These are phyloP conservation scores for Eleginops maclovinus DNA, from an alignment of 2,113 vertebrate genomes.

Conservation along the genomic window DNA sequence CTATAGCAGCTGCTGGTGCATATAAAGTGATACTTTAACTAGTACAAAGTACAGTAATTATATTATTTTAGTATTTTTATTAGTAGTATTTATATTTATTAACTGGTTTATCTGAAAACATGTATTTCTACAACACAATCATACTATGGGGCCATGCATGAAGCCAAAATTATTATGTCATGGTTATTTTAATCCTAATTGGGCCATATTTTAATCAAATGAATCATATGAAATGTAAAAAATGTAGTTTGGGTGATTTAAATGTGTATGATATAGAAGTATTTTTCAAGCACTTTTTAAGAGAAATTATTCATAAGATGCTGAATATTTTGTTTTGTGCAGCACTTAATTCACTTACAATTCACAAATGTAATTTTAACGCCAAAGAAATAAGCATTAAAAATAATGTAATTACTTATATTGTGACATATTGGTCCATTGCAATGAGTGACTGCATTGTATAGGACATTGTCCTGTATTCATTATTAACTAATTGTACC, in stretches of 20 bases:
- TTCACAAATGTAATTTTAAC: background rate
- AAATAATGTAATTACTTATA: background rate
- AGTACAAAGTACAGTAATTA: background rate
- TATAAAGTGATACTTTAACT: background rate
- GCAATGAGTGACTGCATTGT: background rate
- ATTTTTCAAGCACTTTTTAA: background rate
- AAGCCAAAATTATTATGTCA: background rate
- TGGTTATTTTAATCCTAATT: background rate
- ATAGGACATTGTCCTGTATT: background rate
- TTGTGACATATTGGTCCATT: background rate
- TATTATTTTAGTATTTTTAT: too few relatives aligned
- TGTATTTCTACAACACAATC: background rate
- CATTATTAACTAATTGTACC: background rate
- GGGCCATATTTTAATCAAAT: too few relatives aligned
- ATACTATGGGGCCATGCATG: background rate
- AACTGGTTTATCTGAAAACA: background rate
- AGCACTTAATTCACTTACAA: background rate
- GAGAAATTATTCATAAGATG: background rate
- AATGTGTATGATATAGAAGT: background rate
- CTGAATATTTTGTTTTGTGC: background rate
- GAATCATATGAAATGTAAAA: background rate
- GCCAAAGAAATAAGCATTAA: background rate
- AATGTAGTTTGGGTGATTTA: background rate
- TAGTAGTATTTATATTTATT: too few relatives aligned
- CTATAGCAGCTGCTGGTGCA: background rate